Percentiles rank a stretch among this genome's conserved stretches.
Conservation (phyloP, 2,797 vertebrate genomes). For the Etheostoma nigrum region DNA sequence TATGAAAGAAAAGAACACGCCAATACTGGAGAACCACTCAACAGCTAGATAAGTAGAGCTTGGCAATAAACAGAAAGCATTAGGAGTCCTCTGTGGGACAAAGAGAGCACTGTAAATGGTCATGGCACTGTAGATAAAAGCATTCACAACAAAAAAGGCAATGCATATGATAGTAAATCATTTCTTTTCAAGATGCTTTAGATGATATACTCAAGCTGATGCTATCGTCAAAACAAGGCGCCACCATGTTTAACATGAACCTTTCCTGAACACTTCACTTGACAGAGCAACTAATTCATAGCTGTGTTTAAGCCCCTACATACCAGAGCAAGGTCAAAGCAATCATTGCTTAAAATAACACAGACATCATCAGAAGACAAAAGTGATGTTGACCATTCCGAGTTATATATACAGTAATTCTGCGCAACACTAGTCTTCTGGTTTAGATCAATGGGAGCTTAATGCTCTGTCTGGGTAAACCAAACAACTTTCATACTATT, state of each 20-base stretch:
- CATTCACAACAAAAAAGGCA: constrained; percentile 2
- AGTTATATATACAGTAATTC: constrained; percentile 7
- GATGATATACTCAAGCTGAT: constrained; percentile 22
- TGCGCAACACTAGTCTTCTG: background rate
- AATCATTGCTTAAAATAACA: background rate
- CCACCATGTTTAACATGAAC: constrained; percentile 13
- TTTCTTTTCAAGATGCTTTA: constrained; percentile 13
- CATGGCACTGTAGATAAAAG: background rate
- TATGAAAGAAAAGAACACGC: background rate
- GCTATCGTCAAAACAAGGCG: constrained; percentile 31
- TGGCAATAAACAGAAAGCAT: background rate
- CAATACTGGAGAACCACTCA: background rate
- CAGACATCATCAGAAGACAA: background rate
- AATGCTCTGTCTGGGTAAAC: background rate
- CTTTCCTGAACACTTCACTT: constrained; percentile 9
- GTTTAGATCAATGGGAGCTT: constrained; percentile 11
- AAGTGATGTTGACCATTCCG: background rate
- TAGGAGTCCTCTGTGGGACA: constrained; percentile 1
- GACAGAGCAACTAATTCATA: constrained; percentile 34
- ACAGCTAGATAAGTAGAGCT: background rate
- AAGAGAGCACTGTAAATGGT: background rate
- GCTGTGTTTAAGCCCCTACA: constrained; percentile 25
- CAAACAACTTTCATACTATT: background rate
- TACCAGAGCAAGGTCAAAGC: constrained; percentile 39
- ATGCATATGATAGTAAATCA: constrained; percentile 25